Base-by-base conservation (phyloP, 2,797 vertebrate species). In the Sebastes miniatus region DNA sequence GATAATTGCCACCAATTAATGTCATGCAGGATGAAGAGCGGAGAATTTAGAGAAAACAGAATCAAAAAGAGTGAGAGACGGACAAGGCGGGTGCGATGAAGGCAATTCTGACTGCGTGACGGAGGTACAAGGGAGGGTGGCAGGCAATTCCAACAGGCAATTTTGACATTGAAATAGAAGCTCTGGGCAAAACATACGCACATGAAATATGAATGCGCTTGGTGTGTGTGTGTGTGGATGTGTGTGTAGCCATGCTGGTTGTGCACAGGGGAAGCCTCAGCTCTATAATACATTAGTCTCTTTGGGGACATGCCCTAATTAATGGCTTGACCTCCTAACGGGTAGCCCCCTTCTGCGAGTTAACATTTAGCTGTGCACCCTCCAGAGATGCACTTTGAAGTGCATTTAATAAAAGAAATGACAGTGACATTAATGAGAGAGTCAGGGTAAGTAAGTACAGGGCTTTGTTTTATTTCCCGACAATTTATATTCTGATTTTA, bases 261-360 rank as follows among this genome's bases (percentile, higher is more conserved):
- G 88, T 13, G 81, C 91, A 92, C 92, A 90, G 86, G 89, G 91
- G 90, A 88, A 90, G 90, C 87, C 90, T 90, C 59, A 25, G 85
- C 86, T 90, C 88, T 90, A 84, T 92, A 91, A 94, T 90, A 86
- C 85, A 93, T 91, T 89, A 91, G 89, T 88, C 88, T 94, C 93
- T 93, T 87, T 84, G 73, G 93, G 92, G 95, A 94, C 81, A 54
- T 87, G 92, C 90, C 92, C 95, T 96, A 95, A 96, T 95, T 95
- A 96, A 95, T 90, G 91, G 82, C 93, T 93, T 93, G 95, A 95
- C 94, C 95, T 95, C 91, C 86, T 93, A 94, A 93, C 77, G 88
- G 85, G 90, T 84, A 87, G 83, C 92, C 93, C 94, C 94, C 92
- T 92, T 93, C 90, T 92, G 94, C 57, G 94, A 91, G 93, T 88